Evolutionary conservation across 1,140 invertebrate genomes (phyloP).

Genomic region (Zaprionus camerounensis): DNA sequence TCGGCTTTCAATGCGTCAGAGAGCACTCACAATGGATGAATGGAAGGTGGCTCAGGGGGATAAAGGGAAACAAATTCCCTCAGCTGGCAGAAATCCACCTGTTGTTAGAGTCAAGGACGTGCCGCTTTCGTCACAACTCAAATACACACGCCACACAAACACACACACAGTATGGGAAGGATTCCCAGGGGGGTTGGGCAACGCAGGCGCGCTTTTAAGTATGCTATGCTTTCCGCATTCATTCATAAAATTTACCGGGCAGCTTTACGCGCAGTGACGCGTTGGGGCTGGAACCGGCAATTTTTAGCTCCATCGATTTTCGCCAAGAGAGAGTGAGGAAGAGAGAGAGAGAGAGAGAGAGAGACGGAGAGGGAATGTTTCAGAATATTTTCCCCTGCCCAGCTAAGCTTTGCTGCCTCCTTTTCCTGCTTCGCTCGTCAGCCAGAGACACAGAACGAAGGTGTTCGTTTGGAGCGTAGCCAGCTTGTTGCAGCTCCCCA

Average conservation of each 20-base stretch:
- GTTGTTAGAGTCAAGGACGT: slow-evolving; percentile 75
- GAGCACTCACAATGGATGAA: slow-evolving; percentile 31
- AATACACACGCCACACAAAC: slow-evolving; percentile 29
- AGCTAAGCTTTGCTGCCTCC: neutral
- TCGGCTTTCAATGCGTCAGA: slow-evolving; percentile 56
- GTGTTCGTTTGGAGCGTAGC: neutral
- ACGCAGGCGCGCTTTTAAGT: slow-evolving; percentile 74
- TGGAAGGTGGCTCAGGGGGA: neutral
- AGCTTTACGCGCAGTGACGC: slow-evolving; percentile 59
- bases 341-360: neutral
- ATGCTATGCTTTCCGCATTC: slow-evolving; percentile 70
- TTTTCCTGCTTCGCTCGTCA: neutral
- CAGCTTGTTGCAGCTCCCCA: neutral
- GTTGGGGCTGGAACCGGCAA: slow-evolving; percentile 45
- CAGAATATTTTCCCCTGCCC: neutral
- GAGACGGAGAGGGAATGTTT: slow-evolving; percentile 5
- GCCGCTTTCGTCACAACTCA: slow-evolving; percentile 72
- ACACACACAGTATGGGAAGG: slow-evolving; percentile 6
- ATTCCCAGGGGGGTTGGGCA: slow-evolving; percentile 8
- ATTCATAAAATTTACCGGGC: slow-evolving; percentile 72
- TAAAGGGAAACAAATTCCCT: neutral
- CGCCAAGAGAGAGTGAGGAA: slow-evolving; percentile 18
- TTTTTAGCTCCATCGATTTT: slow-evolving; percentile 83
- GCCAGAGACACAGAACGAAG: neutral
- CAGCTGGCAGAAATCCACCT: slow-evolving; percentile 60